A percentile compares a stretch with the other conserved stretches of the same genome.
Conservation (phyloP, 2,888 invertebrate genomes). For the Tortricodes alternella region DNA sequence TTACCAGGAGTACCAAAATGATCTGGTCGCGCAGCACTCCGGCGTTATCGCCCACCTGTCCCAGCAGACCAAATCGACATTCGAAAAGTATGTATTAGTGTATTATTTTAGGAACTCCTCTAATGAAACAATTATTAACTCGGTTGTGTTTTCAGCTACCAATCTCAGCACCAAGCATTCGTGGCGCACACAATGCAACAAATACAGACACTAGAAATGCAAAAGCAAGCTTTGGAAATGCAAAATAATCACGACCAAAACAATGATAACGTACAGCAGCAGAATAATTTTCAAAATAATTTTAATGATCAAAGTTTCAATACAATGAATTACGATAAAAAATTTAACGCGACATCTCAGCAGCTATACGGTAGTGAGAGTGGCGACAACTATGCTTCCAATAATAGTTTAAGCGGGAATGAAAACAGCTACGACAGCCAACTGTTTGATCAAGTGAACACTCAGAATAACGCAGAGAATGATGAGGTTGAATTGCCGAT, state of each 20-base stretch:
- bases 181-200: constrained; percentile 95
- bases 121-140: constrained; percentile 16
- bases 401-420: constrained; percentile 76
- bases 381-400: constrained; percentile 70
- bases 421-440: constrained; percentile 78
- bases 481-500: constrained; percentile 63
- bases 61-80: constrained; percentile 91
- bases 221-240: constrained; percentile 86
- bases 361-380: constrained; percentile 69
- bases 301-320: constrained; percentile 65
- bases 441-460: constrained; percentile 68
- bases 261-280: constrained; percentile 54
- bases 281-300: constrained; percentile 60
- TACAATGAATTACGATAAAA: constrained; percentile 62
- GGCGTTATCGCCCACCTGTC: constrained; percentile 89
- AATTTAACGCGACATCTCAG: constrained; percentile 55
- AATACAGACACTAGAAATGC: constrained; percentile 92
- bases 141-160: constrained; percentile 83
- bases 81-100: constrained; percentile 84
- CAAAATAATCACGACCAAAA: constrained; percentile 64
- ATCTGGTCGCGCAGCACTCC: constrained; percentile 91
- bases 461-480: constrained; percentile 52
- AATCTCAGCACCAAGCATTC: constrained; percentile 97
- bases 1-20: constrained; percentile 94
- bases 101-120: constrained; percentile 28